Percentiles rank a stretch among this genome's conserved stretches.
phyloP scores from a whole-genome alignment of 2,113 vertebrate species.

The Tapirus terrestris region DNA sequence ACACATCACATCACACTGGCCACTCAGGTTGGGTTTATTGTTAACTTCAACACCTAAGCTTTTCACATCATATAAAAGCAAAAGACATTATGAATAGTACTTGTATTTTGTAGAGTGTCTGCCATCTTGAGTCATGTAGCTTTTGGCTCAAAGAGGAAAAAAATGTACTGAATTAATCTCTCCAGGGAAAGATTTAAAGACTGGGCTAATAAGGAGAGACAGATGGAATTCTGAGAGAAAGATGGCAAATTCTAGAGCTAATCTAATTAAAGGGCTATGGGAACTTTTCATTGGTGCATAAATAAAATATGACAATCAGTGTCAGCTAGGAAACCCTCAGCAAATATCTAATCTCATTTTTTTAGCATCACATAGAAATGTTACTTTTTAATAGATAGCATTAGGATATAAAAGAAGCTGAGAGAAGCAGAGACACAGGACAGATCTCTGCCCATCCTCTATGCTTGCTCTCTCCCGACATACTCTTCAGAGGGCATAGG shows the following conservation, averaged over 20 bases:
- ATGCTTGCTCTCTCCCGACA: not conserved
- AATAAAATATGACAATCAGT: conserved; percentile 62
- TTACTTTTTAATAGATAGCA: not conserved
- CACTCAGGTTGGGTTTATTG: not conserved
- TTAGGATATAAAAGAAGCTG: not conserved
- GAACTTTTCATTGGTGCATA: conserved; percentile 25
- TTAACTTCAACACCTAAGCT: not conserved
- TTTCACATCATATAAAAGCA: not conserved
- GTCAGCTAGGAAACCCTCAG: not conserved
- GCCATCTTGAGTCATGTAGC: not conserved
- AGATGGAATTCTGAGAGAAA: conserved; percentile 56
- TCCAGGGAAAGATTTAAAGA: conserved; percentile 60
- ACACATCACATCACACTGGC: not conserved
- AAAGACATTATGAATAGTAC: not conserved
- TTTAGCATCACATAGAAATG: not conserved
- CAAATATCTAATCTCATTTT: not conserved
- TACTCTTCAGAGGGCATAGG: not conserved
- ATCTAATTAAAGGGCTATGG: conserved; percentile 42
- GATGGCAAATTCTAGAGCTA: conserved; percentile 30
- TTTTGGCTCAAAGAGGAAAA: conserved; percentile 10
- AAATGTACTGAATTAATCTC: not conserved
- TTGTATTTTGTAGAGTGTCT: not conserved
- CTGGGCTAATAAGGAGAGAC: conserved; percentile 53
- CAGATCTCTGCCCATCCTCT: not conserved
- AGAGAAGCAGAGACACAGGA: not conserved